A percentile compares a stretch with the other conserved stretches of the same genome.
These are phyloP conservation scores for Anoura caudifer DNA, from an alignment of 2,113 vertebrate species.

Conservation along the genomic window DNA sequence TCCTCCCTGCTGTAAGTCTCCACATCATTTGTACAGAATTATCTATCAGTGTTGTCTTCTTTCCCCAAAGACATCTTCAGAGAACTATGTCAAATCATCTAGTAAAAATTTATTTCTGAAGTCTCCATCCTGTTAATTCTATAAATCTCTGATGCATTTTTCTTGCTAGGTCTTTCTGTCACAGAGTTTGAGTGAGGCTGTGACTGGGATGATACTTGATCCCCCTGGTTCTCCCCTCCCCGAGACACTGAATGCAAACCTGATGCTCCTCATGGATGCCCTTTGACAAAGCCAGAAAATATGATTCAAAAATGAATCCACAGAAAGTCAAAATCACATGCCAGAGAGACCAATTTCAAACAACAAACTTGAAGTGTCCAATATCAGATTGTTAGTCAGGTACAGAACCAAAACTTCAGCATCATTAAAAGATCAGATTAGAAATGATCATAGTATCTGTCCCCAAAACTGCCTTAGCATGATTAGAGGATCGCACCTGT, in stretches of 20 bases:
- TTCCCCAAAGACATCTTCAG: not conserved
- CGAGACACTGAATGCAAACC: not conserved
- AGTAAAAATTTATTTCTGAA: not conserved
- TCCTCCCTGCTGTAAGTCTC: not conserved
- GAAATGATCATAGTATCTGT: not conserved
- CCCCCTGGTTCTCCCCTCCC: not conserved
- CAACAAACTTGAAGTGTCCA: not conserved
- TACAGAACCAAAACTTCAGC: not conserved
- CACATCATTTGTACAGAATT: not conserved
- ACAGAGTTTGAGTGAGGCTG: not conserved
- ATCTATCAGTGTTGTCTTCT: not conserved
- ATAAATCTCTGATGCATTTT: not conserved
- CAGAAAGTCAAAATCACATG: not conserved
- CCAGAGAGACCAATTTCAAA: not conserved
- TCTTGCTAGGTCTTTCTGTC: not conserved
- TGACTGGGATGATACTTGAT: not conserved
- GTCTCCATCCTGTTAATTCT: not conserved
- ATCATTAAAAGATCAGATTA: not conserved
- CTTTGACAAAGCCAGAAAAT: not conserved
- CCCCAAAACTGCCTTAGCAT: not conserved
- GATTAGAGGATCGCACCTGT: not conserved
- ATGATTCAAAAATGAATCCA: not conserved
- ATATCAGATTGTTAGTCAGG: not conserved
- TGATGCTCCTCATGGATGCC: not conserved
- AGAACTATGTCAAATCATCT: not conserved